phyloP scores from a whole-genome alignment of 2,888 invertebrate genomes.

The Nymphalis urticae region DNA sequence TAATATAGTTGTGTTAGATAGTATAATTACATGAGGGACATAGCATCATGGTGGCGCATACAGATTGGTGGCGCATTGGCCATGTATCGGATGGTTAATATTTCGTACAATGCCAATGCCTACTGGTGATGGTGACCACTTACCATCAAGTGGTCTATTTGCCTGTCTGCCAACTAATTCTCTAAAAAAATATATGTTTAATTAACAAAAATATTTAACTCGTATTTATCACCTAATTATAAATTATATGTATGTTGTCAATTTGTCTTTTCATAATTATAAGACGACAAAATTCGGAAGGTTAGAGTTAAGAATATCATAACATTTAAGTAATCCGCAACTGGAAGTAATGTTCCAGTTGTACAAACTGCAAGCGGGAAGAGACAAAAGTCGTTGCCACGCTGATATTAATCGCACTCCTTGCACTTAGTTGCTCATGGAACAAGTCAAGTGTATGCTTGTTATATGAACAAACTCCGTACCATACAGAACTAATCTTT shows the following conservation, averaged over 20 bases:
- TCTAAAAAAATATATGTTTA: background rate
- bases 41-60: too few species aligned
- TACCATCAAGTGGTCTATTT: too few species aligned
- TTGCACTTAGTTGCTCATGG: conserved; percentile 26
- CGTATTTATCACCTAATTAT: too few species aligned
- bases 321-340: conserved; percentile 14
- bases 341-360: conserved; percentile 28
- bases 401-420: conserved; percentile 38
- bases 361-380: conserved; percentile 30
- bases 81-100: background rate
- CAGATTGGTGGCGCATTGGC: too few species aligned
- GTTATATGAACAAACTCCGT: conserved; percentile 4
- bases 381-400: conserved; percentile 18
- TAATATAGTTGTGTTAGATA: too few species aligned
- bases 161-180: too few species aligned
- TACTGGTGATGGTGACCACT: too few species aligned
- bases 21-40: too few species aligned
- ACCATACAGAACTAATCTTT: background rate
- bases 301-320: background rate
- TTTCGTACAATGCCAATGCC: too few species aligned
- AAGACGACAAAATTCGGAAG: background rate
- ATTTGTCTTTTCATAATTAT: background rate
- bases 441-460: conserved; percentile 11
- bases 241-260: too few species aligned
- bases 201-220: background rate